Evolutionary conservation across 1,140 invertebrate species (phyloP).

Genomic region (Pseudomyrmex cubaensis): DNA sequence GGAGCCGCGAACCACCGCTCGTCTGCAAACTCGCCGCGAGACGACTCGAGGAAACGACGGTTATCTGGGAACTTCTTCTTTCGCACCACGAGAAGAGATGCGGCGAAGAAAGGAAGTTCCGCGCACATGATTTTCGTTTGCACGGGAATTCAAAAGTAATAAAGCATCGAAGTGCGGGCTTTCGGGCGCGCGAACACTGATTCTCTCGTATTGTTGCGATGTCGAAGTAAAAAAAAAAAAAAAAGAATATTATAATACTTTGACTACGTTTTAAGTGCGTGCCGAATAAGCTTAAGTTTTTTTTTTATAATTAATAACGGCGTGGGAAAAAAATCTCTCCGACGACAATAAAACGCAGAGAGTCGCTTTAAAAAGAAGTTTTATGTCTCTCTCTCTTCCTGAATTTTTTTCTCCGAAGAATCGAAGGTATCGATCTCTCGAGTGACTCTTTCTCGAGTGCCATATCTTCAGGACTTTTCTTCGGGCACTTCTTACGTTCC

Average conservation of each 20-base stretch:
- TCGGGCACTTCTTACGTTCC: slow-evolving; percentile 29
- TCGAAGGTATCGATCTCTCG: slow-evolving; percentile 43
- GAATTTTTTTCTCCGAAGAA: slow-evolving; percentile 41
- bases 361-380: slow-evolving; percentile 10
- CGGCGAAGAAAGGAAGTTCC: slow-evolving; percentile 25
- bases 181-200: too few species aligned
- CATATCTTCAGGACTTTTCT: slow-evolving; percentile 34
- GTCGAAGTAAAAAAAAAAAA: background rate
- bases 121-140: slow-evolving; percentile 42
- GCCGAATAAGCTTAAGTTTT: too few species aligned
- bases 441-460: slow-evolving; percentile 27
- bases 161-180: background rate
- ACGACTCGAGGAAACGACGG: slow-evolving; percentile 22
- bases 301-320: too few species aligned
- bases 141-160: slow-evolving; percentile 15
- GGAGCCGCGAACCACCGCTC: background rate
- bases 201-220: too few species aligned
- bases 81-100: background rate
- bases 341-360: background rate
- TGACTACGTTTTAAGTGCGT: too few species aligned
- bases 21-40: slow-evolving; percentile 24
- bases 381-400: slow-evolving; percentile 18
- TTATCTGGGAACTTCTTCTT: slow-evolving; percentile 34
- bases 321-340: too few species aligned
- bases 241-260: background rate